Percentiles rank a stretch among this genome's conserved stretches.
Evolutionary conservation across 1,140 invertebrate species (phyloP).

Genomic region (Drosophila parabipectinata): DNA sequence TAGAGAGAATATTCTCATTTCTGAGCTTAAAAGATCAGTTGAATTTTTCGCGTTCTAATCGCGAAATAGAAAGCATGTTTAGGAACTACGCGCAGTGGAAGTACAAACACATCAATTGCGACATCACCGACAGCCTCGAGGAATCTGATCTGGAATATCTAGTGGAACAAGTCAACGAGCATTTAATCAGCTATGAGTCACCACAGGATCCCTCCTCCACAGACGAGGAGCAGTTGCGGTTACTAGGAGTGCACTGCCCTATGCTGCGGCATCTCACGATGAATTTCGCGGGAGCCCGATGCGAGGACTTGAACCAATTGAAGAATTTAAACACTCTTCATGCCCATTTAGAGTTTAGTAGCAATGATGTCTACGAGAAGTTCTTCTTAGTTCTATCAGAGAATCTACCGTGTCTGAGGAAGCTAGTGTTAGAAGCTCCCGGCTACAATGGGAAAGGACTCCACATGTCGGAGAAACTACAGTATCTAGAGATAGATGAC

Average conservation of each 20-base stretch:
- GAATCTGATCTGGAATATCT: constrained; percentile 10
- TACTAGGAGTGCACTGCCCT: neutral
- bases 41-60: neutral
- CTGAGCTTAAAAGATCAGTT: constrained; percentile 25
- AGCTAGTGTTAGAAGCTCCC: neutral
- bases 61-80: neutral
- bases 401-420: constrained; percentile 3
- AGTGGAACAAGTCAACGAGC: constrained; percentile 4
- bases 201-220: neutral
- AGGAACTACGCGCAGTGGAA: neutral
- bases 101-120: constrained; percentile 9
- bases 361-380: neutral
- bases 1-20: constrained; percentile 13
- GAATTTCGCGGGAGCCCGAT: neutral
- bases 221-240: constrained; percentile 21
- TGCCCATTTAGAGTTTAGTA: neutral
- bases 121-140: too few species aligned
- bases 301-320: neutral
- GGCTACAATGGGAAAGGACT: neutral
- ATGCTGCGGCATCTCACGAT: constrained; percentile 12
- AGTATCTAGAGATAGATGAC: constrained; percentile 19
- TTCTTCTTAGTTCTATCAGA: neutral
- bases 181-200: constrained; percentile 38
- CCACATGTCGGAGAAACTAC: constrained; percentile 6
- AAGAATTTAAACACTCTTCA: constrained; percentile 13